Percentiles rank a stretch among this genome's conserved stretches.
Evolutionary conservation across 2,888 invertebrate species (phyloP).

Genomic region (Nephrotoma guestfalica): DNA sequence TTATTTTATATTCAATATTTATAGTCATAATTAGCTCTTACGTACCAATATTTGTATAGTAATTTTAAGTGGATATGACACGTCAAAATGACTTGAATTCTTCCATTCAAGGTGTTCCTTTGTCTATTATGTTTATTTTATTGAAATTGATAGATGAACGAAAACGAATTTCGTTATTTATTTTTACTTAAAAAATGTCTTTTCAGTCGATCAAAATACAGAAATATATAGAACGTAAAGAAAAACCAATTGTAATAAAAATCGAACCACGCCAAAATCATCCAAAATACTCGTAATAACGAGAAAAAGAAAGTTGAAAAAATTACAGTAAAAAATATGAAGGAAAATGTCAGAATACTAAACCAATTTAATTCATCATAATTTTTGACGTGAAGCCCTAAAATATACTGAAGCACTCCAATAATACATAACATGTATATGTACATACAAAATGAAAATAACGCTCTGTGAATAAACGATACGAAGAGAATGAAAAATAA

Average conservation of each 20-base stretch:
- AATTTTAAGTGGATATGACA: background rate
- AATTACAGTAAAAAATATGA: background rate
- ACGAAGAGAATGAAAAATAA: background rate
- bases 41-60: background rate
- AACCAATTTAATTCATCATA: slow-evolving; percentile 6
- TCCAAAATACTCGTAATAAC: background rate
- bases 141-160: background rate
- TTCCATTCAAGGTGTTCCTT: no score
- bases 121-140: no score
- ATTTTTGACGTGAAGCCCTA: background rate
- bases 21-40: background rate
- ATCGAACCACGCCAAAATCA: background rate
- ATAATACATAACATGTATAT: background rate
- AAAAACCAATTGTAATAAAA: background rate
- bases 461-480: background rate
- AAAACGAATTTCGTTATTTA: background rate
- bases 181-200: background rate
- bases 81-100: no score
- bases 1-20: background rate
- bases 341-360: background rate
- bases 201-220: background rate
- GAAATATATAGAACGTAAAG: background rate
- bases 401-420: background rate
- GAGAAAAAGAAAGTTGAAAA: background rate
- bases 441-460: background rate